These are phyloP conservation scores for Scaptomyza graminum DNA, from an alignment of 1,140 invertebrate genomes.

Conservation along the genomic window DNA sequence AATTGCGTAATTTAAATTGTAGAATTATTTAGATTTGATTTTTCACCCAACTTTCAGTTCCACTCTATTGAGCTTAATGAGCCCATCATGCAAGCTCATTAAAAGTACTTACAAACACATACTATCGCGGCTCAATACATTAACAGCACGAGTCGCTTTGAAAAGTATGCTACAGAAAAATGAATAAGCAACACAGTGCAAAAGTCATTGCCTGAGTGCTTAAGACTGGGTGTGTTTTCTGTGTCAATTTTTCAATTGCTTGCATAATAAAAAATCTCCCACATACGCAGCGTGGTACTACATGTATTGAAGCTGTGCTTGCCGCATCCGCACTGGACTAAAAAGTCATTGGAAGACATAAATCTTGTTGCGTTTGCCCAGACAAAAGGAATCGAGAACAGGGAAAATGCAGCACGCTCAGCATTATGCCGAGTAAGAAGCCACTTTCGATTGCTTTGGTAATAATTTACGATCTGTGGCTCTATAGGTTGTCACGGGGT, in stretches of 20 bases:
- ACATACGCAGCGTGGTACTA: conserved; percentile 57
- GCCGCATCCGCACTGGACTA: conserved; percentile 1
- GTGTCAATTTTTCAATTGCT: no score
- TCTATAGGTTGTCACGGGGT: conserved; percentile 31
- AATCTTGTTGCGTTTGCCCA: conserved; percentile 42
- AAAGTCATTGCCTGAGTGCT: conserved; percentile 24
- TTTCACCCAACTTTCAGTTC: no score
- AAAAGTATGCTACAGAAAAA: conserved; percentile 36
- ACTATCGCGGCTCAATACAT: conserved; percentile 34
- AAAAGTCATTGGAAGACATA: conserved; percentile 41
- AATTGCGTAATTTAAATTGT: background rate
- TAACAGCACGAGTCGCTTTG: conserved; percentile 30
- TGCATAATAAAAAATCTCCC: conserved; percentile 64
- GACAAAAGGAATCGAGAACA: conserved; percentile 8
- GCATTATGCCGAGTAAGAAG: conserved; percentile 26
- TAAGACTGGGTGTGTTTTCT: no score
- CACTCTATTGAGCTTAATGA: conserved; percentile 24
- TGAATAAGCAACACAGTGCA: conserved; percentile 20
- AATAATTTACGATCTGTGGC: conserved; percentile 53
- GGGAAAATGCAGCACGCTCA: no score
- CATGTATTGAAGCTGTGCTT: conserved; percentile 52
- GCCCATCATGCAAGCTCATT: conserved; percentile 34
- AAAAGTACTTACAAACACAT: conserved; percentile 4
- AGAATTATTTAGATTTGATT: no score
- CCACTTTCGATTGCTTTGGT: conserved; percentile 41